Percentiles rank a stretch among this genome's conserved stretches.
Evolutionary conservation across 2,888 invertebrate genomes (phyloP).

Genomic region (Sphaerophoria rueppellii): DNA sequence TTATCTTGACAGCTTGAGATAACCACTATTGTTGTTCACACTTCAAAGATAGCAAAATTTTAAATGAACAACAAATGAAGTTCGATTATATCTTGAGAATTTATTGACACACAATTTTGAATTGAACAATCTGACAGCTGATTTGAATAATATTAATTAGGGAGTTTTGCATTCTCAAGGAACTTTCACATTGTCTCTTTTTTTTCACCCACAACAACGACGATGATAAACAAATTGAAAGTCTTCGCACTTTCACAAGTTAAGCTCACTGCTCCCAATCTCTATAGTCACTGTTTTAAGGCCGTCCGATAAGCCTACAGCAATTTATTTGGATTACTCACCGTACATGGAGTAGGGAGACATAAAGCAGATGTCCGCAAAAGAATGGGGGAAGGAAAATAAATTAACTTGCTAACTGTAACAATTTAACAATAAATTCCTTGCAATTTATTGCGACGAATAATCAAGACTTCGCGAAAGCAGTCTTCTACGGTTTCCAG

Average conservation of each 20-base stretch:
- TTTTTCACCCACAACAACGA: neutral
- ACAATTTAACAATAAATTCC: constrained; percentile 68
- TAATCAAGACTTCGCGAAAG: constrained; percentile 58
- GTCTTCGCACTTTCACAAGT: neutral
- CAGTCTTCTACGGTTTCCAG: constrained; percentile 18
- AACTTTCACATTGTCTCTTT: constrained; percentile 15
- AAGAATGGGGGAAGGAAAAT: constrained; percentile 21
- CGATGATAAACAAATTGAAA: neutral
- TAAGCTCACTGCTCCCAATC: neutral
- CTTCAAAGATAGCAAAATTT: constrained; percentile 11
- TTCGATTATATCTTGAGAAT: neutral
- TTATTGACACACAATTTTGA: neutral
- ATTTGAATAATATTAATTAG: too few relatives aligned
- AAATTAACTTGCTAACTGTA: constrained; percentile 64
- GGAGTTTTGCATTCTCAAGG: too few relatives aligned
- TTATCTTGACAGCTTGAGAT: constrained; percentile 57
- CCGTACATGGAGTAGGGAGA: neutral
- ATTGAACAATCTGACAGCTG: neutral
- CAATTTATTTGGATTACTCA: constrained; percentile 66
- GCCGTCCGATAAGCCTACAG: constrained; percentile 21
- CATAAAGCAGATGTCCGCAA: neutral
- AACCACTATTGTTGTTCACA: constrained; percentile 35
- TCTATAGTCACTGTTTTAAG: neutral
- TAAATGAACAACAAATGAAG: neutral
- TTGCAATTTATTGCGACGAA: constrained; percentile 66